Percentiles rank a stretch among this genome's conserved stretches.
These are phyloP conservation scores for Synergus japonicus DNA, from an alignment of 2,888 invertebrate species.

Conservation along the genomic window DNA sequence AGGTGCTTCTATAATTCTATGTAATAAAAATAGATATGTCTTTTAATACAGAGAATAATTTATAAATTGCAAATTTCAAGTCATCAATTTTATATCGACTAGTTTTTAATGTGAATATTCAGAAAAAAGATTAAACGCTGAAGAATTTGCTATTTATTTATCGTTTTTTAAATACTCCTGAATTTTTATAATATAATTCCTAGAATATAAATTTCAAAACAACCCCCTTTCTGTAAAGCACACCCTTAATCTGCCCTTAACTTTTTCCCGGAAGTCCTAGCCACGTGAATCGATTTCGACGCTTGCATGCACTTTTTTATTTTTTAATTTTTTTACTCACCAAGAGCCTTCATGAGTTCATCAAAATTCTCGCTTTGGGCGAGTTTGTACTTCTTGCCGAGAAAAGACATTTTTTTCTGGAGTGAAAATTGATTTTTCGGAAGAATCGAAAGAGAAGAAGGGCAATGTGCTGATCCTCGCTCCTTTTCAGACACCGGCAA, in stretches of 20 bases:
- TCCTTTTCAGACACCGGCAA: conserved; percentile 45
- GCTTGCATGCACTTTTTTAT: neutral
- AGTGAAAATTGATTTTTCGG: conserved; percentile 17
- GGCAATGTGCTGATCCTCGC: conserved; percentile 14
- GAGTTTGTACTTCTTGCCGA: conserved; percentile 91
- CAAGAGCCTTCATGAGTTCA: conserved; percentile 92
- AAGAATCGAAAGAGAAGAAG: conserved; percentile 36
- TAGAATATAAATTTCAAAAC: neutral
- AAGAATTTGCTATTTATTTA: neutral
- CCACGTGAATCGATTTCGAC: conserved; percentile 22
- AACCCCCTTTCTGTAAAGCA: neutral
- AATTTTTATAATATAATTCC: neutral
- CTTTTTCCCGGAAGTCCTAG: neutral
- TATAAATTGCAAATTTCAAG: neutral
- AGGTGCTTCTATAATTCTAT: neutral
- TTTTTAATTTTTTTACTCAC: conserved; percentile 79
- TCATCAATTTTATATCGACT: neutral
- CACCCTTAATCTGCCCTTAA: neutral
- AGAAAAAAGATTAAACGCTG: neutral
- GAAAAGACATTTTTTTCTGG: conserved; percentile 61
- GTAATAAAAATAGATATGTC: neutral
- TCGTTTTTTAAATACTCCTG: too few species aligned
- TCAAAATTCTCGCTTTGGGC: conserved; percentile 90
- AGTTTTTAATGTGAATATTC: too few species aligned
- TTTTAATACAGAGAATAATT: neutral